Base-by-base conservation (phyloP, 2,888 invertebrate genomes). In the Mesorhabditis sp. region DNA sequence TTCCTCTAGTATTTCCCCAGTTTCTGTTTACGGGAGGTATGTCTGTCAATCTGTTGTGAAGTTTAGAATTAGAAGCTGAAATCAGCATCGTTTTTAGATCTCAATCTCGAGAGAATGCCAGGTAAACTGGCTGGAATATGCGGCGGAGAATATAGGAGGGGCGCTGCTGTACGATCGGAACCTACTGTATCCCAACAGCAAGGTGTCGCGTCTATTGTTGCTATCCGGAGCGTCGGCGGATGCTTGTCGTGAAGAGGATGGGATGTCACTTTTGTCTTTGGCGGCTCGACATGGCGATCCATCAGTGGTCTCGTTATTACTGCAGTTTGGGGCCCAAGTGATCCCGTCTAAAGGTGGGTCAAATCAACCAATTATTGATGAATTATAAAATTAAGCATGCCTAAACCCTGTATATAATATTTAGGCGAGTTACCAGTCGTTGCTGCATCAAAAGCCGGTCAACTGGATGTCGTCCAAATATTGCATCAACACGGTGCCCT, bases 291-390 rank as follows among this genome's bases (percentile, higher is more conserved):
- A 94, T 87, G 95, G 95, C 13, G 92, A 93, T 69, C 89, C 92
- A 43, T 92, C 94, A 7, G 93, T 96, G 93, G 93, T 94, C 4
- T 91, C 92, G 4, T 88, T 95, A 50, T 87, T 93, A 13, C 86
- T 93, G 50, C 95, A 95, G 86, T 95, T 95, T 85, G 93, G 93
- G 13, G 95, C 94, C 4, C 91, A 93, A 85, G 90, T 93, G 1
- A 92, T 93, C 0, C 92, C 95, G 0, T 13, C 66, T 43, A 15
- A 13, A 5, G 71, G 71, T 13, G 62, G 64, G 13, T 70, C 70
- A n/a, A 65, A 67, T 41, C 87, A 95, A 65, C 92, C 93, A 67
- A 88, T 94, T 28, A 28, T 28, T 28, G 28, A 28, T 28, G 28
- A 28, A 28, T 28, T 28, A 28, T 28, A 28, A 50, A 10, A 13